A percentile compares a stretch with the other conserved stretches of the same genome.
Evolutionary conservation across 1,140 invertebrate species (phyloP).

Genomic region (Belonocnema kinseyi): DNA sequence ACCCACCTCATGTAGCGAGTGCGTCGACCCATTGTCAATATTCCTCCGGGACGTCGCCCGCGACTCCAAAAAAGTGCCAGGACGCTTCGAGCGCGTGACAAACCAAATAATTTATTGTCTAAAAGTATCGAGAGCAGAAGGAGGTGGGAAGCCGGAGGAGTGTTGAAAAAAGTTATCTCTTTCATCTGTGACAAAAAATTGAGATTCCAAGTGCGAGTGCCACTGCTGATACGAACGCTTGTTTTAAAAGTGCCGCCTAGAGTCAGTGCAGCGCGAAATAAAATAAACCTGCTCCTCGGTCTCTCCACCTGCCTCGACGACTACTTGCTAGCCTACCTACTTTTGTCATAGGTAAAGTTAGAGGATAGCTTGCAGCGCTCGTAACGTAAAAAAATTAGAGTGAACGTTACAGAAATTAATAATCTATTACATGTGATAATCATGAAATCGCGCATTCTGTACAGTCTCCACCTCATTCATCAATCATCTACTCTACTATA

Average conservation of each 20-base stretch:
- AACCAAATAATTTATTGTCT: constrained; percentile 82
- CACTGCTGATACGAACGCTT: constrained; percentile 31
- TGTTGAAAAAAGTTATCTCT: constrained; percentile 10
- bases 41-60: constrained; percentile 35
- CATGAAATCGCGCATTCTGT: constrained; percentile 76
- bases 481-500: constrained; percentile 75
- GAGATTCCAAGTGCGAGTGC: constrained; percentile 26
- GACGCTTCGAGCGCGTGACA: constrained; percentile 77
- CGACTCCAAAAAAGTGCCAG: constrained; percentile 66
- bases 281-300: constrained; percentile 34
- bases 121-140: constrained; percentile 56
- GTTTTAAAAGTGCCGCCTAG: constrained; percentile 44
- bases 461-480: constrained; percentile 76
- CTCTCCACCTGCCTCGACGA: constrained; percentile 12
- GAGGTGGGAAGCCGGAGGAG: constrained; percentile 14
- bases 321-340: constrained; percentile 20
- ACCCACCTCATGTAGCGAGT: constrained; percentile 34
- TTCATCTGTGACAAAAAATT: constrained; percentile 70
- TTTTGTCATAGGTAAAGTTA: constrained; percentile 46
- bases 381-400: constrained; percentile 49
- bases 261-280: constrained; percentile 37
- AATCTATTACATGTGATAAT: constrained; percentile 77
- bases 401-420: constrained; percentile 64
- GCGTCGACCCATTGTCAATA: constrained; percentile 34
- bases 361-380: constrained; percentile 46